Evolutionary conservation across 2,113 vertebrate genomes (phyloP), one percentile per base, ranked within the genome.

Genomic region (Hemibagrus wyckioides): DNA sequence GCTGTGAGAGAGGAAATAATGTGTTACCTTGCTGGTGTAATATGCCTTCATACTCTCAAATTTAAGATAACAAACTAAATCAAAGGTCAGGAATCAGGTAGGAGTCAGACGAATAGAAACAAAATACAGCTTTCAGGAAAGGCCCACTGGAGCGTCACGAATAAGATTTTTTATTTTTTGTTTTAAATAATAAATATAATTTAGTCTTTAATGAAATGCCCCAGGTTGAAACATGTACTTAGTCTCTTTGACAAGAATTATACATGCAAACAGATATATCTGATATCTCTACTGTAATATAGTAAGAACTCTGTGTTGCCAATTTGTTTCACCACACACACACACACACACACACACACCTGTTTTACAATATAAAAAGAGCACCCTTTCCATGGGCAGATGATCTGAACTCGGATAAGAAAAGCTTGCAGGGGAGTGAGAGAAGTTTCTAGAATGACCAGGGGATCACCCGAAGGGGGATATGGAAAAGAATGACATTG

Each of bases 111-210:
- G 71, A 67, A 59, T 84, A 81, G 88, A 84, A 63, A 48, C 91
- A 94, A 95, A 94, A 6, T 44, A 82, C 21, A 44, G 76, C 33
- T 36, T 73, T 25, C 41, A 76, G 50, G 95, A 95, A 96, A 96
- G 96, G 95, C 95, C 96, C 96, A 94, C 96, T n/a, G 95, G 95
- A 93, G 94, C 93, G 94, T 93, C 96, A 95, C 96, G 95, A 94
- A 94, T 95, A 96, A 95, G 94, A 95, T 96, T 95, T 61, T 96
- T 97, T 94, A 95, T 95, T n/a, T n/a, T n/a, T n/a, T n/a, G n/a
- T n/a, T n/a, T n/a, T n/a, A 96, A 95, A 97, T 97, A 97, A 97
- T 96, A 97, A 95, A 97, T 94, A 96, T 96, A 19, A 97, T 97
- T 97, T 96, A 96, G 96, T 96, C 96, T 96, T 97, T 96, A 96